Base-by-base conservation (phyloP, 2,797 vertebrate species). In the Saxicola maurus region DNA sequence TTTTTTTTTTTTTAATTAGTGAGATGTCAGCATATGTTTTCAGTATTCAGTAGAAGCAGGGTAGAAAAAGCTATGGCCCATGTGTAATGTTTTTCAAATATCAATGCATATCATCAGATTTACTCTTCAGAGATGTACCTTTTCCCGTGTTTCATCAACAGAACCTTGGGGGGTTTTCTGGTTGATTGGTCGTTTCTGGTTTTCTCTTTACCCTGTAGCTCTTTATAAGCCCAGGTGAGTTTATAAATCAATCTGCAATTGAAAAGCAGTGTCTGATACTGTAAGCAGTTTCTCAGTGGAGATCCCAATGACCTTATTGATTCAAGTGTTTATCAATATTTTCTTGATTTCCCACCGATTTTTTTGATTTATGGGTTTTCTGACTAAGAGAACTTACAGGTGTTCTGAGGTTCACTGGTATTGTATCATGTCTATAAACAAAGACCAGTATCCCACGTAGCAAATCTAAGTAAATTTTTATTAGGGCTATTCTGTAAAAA, bases 141-240 rank as follows among this genome's bases (percentile, higher is more conserved):
- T 79, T 14, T 74, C 19, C 30, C 60, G n/a, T 64, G 28, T 52
- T 75, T 81, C 20, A 52, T 25, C 6, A 66, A 30, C 8, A 45
- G 31, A 65, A 53, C 6, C 6, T 27, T n/a, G 18, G 2, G 11
- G 1, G 4, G 0, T 2, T 10, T 25, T 17, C 51, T n/a, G 4
- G 10, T 33, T 40, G 11, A 11, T 43, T 62, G 10, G 7, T 60
- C 19, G 1, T 3, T 9, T 45, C 13, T 67, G 31, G 0, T 35
- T 68, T 68, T 67, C 68, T 53, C 13, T 33, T 82, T 89, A 21
- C 7, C 5, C 13, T 65, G 7, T 48, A 52, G 35, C 19, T 60
- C 52, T 64, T 67, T 19, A 9, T 74, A 65, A 86, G 7, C 27
- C 18, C 20, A 53, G n/a, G 15, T 43, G 42, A 80, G 1, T 6